phyloP scores from a whole-genome alignment of 1,140 invertebrate genomes.

The Eufriesea mexicana region DNA sequence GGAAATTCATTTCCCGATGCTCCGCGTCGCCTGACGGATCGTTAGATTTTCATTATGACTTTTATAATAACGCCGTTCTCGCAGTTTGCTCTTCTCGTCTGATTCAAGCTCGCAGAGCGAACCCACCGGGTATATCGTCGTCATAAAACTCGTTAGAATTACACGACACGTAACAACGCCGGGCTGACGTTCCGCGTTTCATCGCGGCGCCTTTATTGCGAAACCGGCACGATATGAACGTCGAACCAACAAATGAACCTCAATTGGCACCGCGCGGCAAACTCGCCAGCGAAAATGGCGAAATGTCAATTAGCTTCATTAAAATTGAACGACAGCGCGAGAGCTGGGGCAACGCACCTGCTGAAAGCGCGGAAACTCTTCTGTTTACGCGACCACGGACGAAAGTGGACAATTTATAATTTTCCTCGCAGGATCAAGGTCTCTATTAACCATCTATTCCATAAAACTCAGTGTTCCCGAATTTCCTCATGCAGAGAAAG shows the following conservation, averaged over 20 bases:
- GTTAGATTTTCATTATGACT: constrained; percentile 70
- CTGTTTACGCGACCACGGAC: no score
- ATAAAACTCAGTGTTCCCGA: no score
- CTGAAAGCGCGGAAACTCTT: no score
- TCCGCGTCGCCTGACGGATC: constrained; percentile 31
- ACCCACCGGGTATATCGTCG: constrained; percentile 48
- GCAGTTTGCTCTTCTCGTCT: not conserved
- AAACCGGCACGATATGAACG: not conserved
- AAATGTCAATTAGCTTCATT: not conserved
- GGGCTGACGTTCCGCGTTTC: constrained; percentile 46
- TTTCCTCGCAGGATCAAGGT: no score
- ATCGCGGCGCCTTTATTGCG: constrained; percentile 29
- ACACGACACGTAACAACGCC: constrained; percentile 55
- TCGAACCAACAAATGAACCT: not conserved
- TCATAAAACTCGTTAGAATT: constrained; percentile 60
- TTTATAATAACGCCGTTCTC: constrained; percentile 65
- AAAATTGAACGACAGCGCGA: not conserved
- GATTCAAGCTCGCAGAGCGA: constrained; percentile 48
- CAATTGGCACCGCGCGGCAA: not conserved
- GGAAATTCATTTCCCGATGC: constrained; percentile 60
- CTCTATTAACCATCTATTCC: no score
- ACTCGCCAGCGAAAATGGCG: not conserved
- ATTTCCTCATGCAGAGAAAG: no score
- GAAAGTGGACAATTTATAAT: no score
- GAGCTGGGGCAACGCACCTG: no score